Base-by-base conservation (phyloP, 2,797 vertebrate genomes). In the Siniperca obscura region DNA sequence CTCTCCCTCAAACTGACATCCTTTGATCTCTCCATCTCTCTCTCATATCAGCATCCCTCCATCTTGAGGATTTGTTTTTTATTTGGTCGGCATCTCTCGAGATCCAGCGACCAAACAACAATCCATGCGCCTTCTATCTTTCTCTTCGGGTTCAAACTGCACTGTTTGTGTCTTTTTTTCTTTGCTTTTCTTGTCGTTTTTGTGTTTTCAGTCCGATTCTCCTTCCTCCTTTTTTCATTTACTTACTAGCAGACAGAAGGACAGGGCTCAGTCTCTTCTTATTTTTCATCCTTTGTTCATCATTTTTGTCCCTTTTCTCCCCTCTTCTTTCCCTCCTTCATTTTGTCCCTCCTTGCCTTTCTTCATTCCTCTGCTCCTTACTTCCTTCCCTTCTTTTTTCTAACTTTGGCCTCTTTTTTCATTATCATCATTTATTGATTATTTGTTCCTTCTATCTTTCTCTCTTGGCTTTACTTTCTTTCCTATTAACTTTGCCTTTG, bases 11-110 rank as follows among this genome's bases (percentile, higher is more conserved):
- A 60, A 65, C 76, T 74, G 38, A 4, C 74, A 59, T 71, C 11
- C 68, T 85, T 83, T 86, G 82, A 86, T 84, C 78, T 82, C 79
- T 53, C 57, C 42, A 17, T 74, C 75, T 64, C 66, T 71, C 75
- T 30, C 53, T 30, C 64, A 1, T 42, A 12, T 69, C 68, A 21
- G 36, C 86, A 2, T 85, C 78, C 56, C 73, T 84, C n/a, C 78
- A 67, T 87, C 79, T 79, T 4, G 44, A 82, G 80, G 55, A 85
- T 68, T 69, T 59, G 62, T 62, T 89, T 64, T 86, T 90, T 83
- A 80, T 87, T 85, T 86, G 83, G 17, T 73, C 6, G 53, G 17
- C n/a, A 10, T 88, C 86, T 87, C 82, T 4, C 1, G 80, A 77
- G 89, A 78, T 57, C 27, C 44, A 27, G 52, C 46, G 12, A 83